A percentile compares a stretch with the other conserved stretches of the same genome.
Conservation (phyloP, 2,113 vertebrate genomes). For the Neotoma lepida region DNA sequence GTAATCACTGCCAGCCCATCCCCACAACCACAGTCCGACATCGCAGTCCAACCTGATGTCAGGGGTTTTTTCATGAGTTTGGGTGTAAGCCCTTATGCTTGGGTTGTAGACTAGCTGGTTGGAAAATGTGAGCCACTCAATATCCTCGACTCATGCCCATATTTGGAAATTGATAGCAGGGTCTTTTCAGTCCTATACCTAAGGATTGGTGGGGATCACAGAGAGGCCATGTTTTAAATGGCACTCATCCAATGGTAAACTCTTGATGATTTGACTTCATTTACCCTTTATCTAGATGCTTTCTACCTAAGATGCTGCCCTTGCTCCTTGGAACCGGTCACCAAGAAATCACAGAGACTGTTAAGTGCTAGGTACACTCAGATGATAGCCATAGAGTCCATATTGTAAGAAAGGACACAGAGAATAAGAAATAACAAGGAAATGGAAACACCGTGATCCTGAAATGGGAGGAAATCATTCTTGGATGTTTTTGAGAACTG, state of each 20-base stretch:
- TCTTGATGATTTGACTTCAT: not conserved
- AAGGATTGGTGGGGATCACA: not conserved
- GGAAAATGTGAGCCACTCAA: not conserved
- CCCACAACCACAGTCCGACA: rapidly evolving
- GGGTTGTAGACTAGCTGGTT: not conserved
- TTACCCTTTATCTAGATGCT: not conserved
- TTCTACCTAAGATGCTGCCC: not conserved
- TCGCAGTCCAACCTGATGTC: not conserved
- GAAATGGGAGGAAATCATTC: not conserved
- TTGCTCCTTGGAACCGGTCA: not conserved
- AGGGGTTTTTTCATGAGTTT: rapidly evolving
- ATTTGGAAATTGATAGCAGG: not conserved
- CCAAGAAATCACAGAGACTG: not conserved
- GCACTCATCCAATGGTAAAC: not conserved
- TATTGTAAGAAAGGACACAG: constrained; percentile 5
- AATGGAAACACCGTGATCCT: not conserved
- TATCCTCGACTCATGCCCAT: not conserved
- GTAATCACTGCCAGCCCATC: rapidly evolving
- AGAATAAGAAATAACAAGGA: not conserved
- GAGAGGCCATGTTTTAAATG: rapidly evolving
- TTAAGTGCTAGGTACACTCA: not conserved
- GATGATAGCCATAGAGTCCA: not conserved
- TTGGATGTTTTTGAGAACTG: not conserved
- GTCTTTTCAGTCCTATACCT: not conserved
- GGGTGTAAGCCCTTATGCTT: rapidly evolving